phyloP scores from a whole-genome alignment of 2,113 vertebrate genomes.

The Columba janthina region DNA sequence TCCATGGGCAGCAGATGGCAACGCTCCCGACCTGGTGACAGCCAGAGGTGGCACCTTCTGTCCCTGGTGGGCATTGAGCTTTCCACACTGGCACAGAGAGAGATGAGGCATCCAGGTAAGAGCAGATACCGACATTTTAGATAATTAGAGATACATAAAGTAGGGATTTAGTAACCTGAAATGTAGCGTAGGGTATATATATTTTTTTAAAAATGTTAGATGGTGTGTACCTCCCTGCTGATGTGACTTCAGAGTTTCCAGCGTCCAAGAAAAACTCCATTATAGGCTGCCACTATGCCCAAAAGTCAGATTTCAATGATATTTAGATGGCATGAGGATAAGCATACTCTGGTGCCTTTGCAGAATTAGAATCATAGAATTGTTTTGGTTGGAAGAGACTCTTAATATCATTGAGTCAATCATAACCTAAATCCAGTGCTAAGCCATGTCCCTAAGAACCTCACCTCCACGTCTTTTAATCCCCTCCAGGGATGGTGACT shows the following conservation, averaged over 20 bases:
- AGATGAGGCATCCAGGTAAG: background rate
- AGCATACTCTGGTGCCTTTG: background rate
- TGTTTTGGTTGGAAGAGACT: too few relatives aligned
- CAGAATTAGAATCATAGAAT: background rate
- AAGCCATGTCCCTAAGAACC: too few relatives aligned
- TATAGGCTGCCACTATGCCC: background rate
- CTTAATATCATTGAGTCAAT: too few relatives aligned
- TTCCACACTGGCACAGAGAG: background rate
- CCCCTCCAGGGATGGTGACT: too few relatives aligned
- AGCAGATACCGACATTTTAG: background rate
- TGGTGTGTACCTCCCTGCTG: background rate
- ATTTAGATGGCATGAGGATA: background rate
- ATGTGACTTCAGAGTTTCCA: background rate
- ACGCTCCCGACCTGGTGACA: fast-evolving
- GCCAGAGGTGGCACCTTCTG: background rate
- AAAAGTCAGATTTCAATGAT: background rate
- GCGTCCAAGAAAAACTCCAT: background rate
- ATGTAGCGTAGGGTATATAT: background rate
- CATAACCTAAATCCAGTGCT: too few relatives aligned
- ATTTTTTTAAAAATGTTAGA: background rate
- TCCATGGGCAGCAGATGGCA: background rate
- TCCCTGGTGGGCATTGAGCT: background rate
- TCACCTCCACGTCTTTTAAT: too few relatives aligned
- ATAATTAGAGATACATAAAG: background rate
- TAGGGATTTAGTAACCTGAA: background rate